Percentiles rank a stretch among this genome's conserved stretches.
These are phyloP conservation scores for Danaus chrysippus DNA, from an alignment of 2,888 invertebrate genomes.

Conservation along the genomic window DNA sequence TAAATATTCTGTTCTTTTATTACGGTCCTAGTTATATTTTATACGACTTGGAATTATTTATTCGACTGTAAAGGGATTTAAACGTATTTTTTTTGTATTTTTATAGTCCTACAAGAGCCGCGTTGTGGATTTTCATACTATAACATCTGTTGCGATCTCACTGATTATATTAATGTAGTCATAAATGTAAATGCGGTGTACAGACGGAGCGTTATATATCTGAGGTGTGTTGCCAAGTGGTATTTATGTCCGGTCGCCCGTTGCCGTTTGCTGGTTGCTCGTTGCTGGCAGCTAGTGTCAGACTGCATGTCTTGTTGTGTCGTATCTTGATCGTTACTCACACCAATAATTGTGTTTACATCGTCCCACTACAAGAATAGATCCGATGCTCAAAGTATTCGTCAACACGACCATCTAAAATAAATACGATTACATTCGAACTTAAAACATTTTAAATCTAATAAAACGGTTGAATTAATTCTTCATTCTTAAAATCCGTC, in stretches of 20 bases:
- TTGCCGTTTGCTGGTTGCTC: conserved; percentile 10
- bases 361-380: too few relatives aligned
- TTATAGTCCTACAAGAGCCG: too few relatives aligned
- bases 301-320: conserved; percentile 3
- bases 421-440: too few relatives aligned
- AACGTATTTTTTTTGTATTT: too few relatives aligned
- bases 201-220: conserved; percentile 11
- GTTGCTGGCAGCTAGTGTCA: not conserved
- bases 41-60: too few relatives aligned
- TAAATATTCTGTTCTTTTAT: not conserved
- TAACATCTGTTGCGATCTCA: not conserved
- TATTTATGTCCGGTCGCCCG: conserved; percentile 17
- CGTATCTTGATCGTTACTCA: conserved; percentile 9
- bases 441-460: too few relatives aligned
- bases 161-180: not conserved
- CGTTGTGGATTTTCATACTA: too few relatives aligned
- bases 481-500: too few relatives aligned
- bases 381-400: too few relatives aligned
- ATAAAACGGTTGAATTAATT: too few relatives aligned
- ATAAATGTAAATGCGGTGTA: conserved; percentile 10
- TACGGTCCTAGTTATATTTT: not conserved
- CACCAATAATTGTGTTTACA: conserved; percentile 1
- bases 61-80: too few relatives aligned
- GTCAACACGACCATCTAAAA: too few relatives aligned
- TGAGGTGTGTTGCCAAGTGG: conserved; percentile 28